Base-by-base conservation (phyloP, 2,888 invertebrate species). In the Bellardia pandia region DNA sequence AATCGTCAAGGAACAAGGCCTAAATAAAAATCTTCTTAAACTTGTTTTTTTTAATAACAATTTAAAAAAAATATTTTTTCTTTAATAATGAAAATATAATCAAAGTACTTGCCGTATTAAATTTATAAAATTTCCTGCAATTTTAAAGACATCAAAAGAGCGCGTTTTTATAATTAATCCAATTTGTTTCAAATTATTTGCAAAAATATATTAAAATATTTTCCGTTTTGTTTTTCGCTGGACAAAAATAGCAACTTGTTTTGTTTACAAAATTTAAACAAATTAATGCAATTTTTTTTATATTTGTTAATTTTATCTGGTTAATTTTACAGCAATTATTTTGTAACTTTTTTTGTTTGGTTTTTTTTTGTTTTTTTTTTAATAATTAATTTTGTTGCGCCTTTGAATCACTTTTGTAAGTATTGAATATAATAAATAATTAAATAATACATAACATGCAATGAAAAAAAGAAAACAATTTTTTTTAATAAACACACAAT, bases 111-210 rank as follows among this genome's bases (percentile, higher is more conserved):
- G 86, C 81, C 81, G 76, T 86, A 23, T 58, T 68, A 68, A 13
- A 72, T 72, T 77, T 71, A 64, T 58, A 58, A 74, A 68, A 60
- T 72, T 60, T 66, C 58, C 60, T 23, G 60, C 16, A 72, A 78
- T 66, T 86, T 76, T 42, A 66, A 48, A 72, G 72, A 82, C 86
- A 86, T 86, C 77, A 72, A 81, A 72, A 48, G 23, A n/a, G 45
- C 4, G 11, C 42, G 64, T 51, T 66, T 48, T 66, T 60, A 23
- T 42, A 33, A 6, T 42, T 14, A 68, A 79, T 79, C 74, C 78
- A 85, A 84, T 66, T 81, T 23, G 16, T 75, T 72, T 53, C 3
- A 14, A 72, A 42, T 68, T 56, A 33, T 42, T 42, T 7, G 8
- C 16, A n/a, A 58, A 16, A 16, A 23, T 23, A 13, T 66, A 13